Evolutionary conservation across 2,888 invertebrate genomes (phyloP), one percentile per base, ranked within the genome.

Genomic region (Hypsopygia costalis): DNA sequence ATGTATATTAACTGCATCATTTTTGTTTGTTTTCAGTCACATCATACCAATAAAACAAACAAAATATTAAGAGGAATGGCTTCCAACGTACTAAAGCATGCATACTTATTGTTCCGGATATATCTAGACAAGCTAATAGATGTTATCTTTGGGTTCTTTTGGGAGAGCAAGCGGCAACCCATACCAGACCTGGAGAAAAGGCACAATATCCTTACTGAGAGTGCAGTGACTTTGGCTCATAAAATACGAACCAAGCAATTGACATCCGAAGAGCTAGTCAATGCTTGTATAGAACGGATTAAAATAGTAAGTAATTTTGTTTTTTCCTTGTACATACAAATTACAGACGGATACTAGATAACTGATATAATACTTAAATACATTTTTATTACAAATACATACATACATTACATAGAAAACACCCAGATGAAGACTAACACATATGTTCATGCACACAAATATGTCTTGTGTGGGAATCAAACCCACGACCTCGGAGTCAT

Each of bases 211-310:
- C 52, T 89, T 3, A 47, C 65, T 0, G 91, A 93, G 59, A 95
- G 95, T 72, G 95, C 94, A 0, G 83, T 91, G 8, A 79, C 90
- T 8, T 69, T 95, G 46, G 94, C 95, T 0, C 73, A 81, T 35
- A 91, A 92, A 76, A 95, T 95, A 38, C 87, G 92, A 59, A 78
- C 65, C 16, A 89, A 88, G 36, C 81, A 93, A 62, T 49, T 95
- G 6, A 92, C 91, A 34, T 92, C 93, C 1, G 92, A 92, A 62
- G 91, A 92, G 46, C 90, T 97, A 10, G 94, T 96, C 0, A 81
- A 82, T 45, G 90, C 92, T 1, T 97, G 93, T 67, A 94, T 96
- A 49, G 92, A 94, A 34, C 90, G 97, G 54, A 95, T 96, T 34
- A 91, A 93, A 50, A 90, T 91, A 64, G 92, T 95, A 28, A 75